Base-by-base conservation (phyloP, 2,797 vertebrate genomes). In the Spinus pinus region DNA sequence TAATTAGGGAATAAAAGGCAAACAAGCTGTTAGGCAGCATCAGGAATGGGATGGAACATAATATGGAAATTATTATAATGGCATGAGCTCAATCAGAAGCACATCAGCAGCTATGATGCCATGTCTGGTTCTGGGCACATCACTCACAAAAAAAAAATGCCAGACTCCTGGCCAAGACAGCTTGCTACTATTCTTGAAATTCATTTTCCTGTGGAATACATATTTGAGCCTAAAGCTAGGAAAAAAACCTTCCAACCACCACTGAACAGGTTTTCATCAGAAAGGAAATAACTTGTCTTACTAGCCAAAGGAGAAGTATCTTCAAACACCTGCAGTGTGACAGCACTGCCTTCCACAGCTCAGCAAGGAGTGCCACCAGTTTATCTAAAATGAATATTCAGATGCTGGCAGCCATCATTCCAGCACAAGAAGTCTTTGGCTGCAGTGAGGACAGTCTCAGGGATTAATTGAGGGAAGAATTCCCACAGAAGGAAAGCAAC, bases 41-140 rank as follows among this genome's bases (percentile, higher is more conserved):
- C 46, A 71, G 67, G 75, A 84, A 71, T 1, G 28, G 42, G 69
- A 90, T 81, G 62, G 91, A 93, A 82, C 79, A 72, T 69, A 91
- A 88, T 28, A 72, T 75, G 82, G 73, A 69, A 86, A 94, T 94
- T 37, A 91, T 60, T 71, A 41, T 95, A 90, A 96, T 94, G 39
- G 72, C 82, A 94, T 96, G 90, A 96, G 47, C 61, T 88, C 82
- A 69, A 60, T 84, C 85, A 96, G 90, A 90, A 93, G 69, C 87
- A 56, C 77, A 95, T 44, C 85, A 79, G 85, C 61, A 91, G 65
- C 84, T 91, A 39, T 70, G 81, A 87, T 82, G 84, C 90, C 87
- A 72, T 33, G 85, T 67, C 95, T 94, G 87, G 57, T 90, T 87
- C 89, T 94, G 61, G 49, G 53, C 72, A 47, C 41, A 42, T 42